Evolutionary conservation across 2,888 invertebrate species (phyloP).

Genomic region (Ethmia dodecea): DNA sequence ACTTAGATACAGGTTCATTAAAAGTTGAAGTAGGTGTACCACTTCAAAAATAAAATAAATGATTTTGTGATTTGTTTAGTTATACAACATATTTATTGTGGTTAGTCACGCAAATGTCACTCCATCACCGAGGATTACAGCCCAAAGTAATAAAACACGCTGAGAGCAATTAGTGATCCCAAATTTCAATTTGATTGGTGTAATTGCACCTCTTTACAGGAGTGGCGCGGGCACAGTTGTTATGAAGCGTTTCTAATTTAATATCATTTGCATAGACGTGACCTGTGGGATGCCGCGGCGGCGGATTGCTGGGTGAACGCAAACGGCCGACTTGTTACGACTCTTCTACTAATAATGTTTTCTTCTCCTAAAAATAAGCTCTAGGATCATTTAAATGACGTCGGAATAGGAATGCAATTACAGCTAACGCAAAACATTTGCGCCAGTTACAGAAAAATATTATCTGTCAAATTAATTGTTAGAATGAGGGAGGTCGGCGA

Average conservation of each 20-base stretch:
- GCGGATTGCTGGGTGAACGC: constrained; percentile 4
- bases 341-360: neutral
- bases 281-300: constrained; percentile 29
- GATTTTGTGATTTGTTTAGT: neutral
- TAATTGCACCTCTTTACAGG: constrained; percentile 74
- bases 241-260: constrained; percentile 76
- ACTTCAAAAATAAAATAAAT: neutral
- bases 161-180: constrained; percentile 67
- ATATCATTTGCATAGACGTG: constrained; percentile 75
- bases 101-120: constrained; percentile 33
- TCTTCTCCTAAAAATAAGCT: neutral
- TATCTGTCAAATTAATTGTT: constrained; percentile 67
- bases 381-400: too few species aligned
- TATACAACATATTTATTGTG: constrained; percentile 9
- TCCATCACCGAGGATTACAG: constrained; percentile 37
- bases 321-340: neutral
- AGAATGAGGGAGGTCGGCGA: constrained; percentile 30
- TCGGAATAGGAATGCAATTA: too few species aligned
- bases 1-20: neutral
- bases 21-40: neutral
- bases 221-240: constrained; percentile 66
- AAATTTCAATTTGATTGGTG: constrained; percentile 75
- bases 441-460: too few species aligned
- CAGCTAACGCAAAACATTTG: too few species aligned
- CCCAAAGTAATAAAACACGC: constrained; percentile 56